phyloP scores from a whole-genome alignment of 2,113 vertebrate genomes.

The Neodon shergylaensis region DNA sequence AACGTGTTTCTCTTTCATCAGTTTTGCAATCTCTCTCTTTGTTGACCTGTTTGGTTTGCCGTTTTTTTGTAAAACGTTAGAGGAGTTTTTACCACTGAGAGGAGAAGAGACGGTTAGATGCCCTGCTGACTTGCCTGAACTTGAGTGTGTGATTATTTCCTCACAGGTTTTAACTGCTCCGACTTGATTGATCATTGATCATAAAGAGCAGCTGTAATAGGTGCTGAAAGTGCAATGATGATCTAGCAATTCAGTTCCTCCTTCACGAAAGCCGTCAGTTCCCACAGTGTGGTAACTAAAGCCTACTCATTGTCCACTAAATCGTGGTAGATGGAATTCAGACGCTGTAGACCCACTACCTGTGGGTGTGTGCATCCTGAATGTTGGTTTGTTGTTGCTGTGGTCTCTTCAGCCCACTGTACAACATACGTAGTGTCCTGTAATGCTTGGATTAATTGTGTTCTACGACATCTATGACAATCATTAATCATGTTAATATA shows the following conservation, averaged over 20 bases:
- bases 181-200: not conserved
- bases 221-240: not conserved
- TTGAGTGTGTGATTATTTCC: not conserved
- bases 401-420: not conserved
- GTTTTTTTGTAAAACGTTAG: not conserved
- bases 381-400: not conserved
- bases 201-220: not conserved
- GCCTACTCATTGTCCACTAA: not conserved
- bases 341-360: not conserved
- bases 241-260: not conserved
- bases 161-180: not conserved
- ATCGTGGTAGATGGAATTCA: not conserved
- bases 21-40: not conserved
- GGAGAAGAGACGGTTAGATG: not conserved
- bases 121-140: not conserved
- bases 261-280: not conserved
- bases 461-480: not conserved
- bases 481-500: not conserved
- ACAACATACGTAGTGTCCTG: not conserved
- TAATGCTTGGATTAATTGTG: not conserved
- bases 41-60: not conserved
- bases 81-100: not conserved
- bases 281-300: not conserved
- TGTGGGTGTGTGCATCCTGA: not conserved
- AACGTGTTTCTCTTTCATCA: not conserved